Evolutionary conservation across 1,140 invertebrate genomes (phyloP).

Genomic region (Drosophila melanica): DNA sequence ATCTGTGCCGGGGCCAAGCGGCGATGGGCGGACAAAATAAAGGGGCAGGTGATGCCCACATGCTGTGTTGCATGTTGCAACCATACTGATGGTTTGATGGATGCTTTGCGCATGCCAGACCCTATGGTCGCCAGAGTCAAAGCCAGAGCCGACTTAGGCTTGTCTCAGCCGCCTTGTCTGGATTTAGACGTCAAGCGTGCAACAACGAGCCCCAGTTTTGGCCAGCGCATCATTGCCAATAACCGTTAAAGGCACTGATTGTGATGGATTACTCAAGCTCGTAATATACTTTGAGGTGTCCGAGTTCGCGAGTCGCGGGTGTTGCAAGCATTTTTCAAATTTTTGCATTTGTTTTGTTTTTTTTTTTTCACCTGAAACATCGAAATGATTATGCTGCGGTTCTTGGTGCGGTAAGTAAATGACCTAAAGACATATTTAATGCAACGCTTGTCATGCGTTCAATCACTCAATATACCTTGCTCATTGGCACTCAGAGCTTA

Average conservation of each 20-base stretch:
- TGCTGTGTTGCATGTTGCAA: constrained; percentile 12
- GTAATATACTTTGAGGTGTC: not conserved
- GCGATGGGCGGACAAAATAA: not conserved
- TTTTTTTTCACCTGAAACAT: not conserved
- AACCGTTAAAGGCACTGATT: not conserved
- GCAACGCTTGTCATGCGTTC: constrained; percentile 11
- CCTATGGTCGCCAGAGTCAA: constrained; percentile 15
- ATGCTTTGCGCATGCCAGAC: constrained; percentile 49
- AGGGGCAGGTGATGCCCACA: constrained; percentile 7
- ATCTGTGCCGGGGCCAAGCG: not conserved
- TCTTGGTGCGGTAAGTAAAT: constrained; percentile 24
- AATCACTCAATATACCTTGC: constrained; percentile 25
- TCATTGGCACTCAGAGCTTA: constrained; percentile 10
- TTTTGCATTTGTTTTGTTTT: not conserved
- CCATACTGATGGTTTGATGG: constrained; percentile 21
- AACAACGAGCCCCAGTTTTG: constrained; percentile 25
- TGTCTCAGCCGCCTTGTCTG: constrained; percentile 44
- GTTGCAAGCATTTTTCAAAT: not conserved
- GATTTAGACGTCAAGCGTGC: constrained; percentile 37
- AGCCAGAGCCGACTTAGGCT: constrained; percentile 41
- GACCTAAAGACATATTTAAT: constrained; percentile 11
- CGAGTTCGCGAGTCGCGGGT: not conserved
- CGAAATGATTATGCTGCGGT: not conserved
- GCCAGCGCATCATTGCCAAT: not conserved
- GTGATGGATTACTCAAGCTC: constrained; percentile 12